These are phyloP conservation scores for Phrynocephalus guinanensis DNA, from an alignment of 2,797 vertebrate genomes.

Conservation along the genomic window DNA sequence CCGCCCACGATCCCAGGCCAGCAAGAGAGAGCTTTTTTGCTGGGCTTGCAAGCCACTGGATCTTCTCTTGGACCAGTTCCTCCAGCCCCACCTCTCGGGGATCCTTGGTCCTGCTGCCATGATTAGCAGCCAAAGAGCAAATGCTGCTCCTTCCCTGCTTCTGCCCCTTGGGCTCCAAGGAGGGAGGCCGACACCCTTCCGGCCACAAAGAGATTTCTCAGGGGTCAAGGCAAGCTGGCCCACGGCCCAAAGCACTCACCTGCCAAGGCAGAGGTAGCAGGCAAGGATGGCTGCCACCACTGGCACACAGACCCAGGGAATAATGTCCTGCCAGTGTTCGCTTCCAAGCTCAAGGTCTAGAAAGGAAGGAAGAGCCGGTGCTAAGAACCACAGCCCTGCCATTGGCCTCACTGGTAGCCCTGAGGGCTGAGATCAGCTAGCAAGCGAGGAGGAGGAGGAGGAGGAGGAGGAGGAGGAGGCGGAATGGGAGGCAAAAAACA, in stretches of 20 bases:
- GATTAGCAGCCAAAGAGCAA: not conserved
- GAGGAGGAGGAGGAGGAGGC: too few relatives aligned
- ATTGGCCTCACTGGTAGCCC: too few relatives aligned
- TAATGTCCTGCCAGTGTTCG: slow-evolving; percentile 47
- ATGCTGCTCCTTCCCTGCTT: not conserved
- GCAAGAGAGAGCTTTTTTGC: too few relatives aligned
- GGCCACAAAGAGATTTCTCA: too few relatives aligned
- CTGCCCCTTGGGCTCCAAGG: not conserved
- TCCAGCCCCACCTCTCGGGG: not conserved
- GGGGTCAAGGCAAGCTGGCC: not conserved
- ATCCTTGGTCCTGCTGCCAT: not conserved
- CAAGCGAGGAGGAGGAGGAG: too few relatives aligned
- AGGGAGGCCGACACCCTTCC: not conserved
- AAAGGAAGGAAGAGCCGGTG: not conserved
- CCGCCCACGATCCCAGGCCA: too few relatives aligned
- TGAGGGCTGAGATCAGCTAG: too few relatives aligned
- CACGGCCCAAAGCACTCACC: slow-evolving; percentile 60
- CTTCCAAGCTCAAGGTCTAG: slow-evolving; percentile 41
- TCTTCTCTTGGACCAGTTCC: not conserved
- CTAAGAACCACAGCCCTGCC: too few relatives aligned
- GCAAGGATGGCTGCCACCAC: slow-evolving; percentile 57
- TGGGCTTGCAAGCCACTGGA: too few relatives aligned
- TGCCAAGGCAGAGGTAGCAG: slow-evolving; percentile 71
- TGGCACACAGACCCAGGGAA: slow-evolving; percentile 63
- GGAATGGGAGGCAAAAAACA: too few relatives aligned